Evolutionary conservation across 2,888 invertebrate genomes (phyloP), one percentile per base, ranked within the genome.

Genomic region (Leptopilina drosophilae): DNA sequence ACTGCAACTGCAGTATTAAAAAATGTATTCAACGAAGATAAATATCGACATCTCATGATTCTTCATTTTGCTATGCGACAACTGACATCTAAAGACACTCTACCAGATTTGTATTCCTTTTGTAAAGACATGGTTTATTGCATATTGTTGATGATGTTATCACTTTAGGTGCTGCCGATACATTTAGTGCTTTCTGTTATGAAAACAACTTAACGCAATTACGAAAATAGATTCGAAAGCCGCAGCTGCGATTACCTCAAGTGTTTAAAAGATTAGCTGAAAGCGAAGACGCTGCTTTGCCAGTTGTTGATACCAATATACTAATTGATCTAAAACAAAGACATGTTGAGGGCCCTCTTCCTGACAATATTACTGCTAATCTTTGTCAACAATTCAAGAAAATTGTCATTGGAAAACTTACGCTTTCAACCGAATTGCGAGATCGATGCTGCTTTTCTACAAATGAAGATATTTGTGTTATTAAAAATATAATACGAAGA

Each of bases 381-480:
- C 15, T 4, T 53, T 77, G 65, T 46, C 65, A 66, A 26, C 65
- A 77, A 46, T 77, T 77, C 33, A 7, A 65, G 2, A n/a, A 77
- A 20, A 9, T 77, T 12, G n/a, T 66, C 5, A 15, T 77, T 42
- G 26, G 20, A 12, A 15, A 4, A 66, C 14, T 53, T 11, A 65
- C 65, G 14, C 40, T 65, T 65, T 15, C 64, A 11, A 64, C 64
- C 5, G 5, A 6, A 9, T 20, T 26, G 46, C 33, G 77, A 26
- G 76, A 76, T 15, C 62, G 56, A 7, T 76, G 76, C 15, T 76
- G 76, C n/a, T 40, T 14, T 62, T 12, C 62, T 76, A 76, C 15
- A 20, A 76, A 64, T 33, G 9, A 33, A 64, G 33, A n/a, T 9
- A 26, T 77, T 0, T 33, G 77, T 7, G 5, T 40, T 20, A 77